Base-by-base conservation (phyloP, 2,113 vertebrate genomes). In the Anas platyrhynchos region DNA sequence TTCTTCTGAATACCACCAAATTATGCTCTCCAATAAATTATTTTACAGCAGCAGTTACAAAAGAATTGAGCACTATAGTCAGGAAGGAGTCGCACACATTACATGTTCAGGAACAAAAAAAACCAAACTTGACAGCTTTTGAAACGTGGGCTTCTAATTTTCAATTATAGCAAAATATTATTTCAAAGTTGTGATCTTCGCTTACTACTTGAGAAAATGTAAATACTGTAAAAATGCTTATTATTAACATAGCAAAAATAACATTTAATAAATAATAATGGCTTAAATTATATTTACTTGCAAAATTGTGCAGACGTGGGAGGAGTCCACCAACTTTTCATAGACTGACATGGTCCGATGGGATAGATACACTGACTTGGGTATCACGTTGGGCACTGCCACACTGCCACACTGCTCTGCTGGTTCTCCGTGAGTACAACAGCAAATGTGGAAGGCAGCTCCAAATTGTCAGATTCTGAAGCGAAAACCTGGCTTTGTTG, bases 311-410 rank as follows among this genome's bases (percentile, higher is more conserved):
- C 73, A 59, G 59, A 20, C 36, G 34, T 31, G 44, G 68, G 21
- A 13, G 4, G 20, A 83, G 55, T 16, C 32, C 8, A 9, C 14
- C 11, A 26, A 5, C 44, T 8, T 66, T 31, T 44, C 31, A 34
- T 8, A 22, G 86, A 12, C n/a, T 34, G 61, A 11, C n/a, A 3
- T 3, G 52, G 50, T 16, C 67, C 52, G 52, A 15, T 17, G 11
- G 2, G 1, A 12, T 0, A 12, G 75, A 34, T 43, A 54, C 29
- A 3, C 16, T 21, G 61, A 26, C 17, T 23, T 2, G 8, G 41
- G 54, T 41, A 14, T 6, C 20, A 6, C 1, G 2, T 11, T 18
- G 52, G 75, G n/a, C 22, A 4, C 7, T 22, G 3, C 2, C 4
- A 29, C 11, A 0, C 2, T 6, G 15, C 34, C 34, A 34, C 34